Conservation (phyloP, 2,888 invertebrate genomes). For the Germaria angustata region DNA sequence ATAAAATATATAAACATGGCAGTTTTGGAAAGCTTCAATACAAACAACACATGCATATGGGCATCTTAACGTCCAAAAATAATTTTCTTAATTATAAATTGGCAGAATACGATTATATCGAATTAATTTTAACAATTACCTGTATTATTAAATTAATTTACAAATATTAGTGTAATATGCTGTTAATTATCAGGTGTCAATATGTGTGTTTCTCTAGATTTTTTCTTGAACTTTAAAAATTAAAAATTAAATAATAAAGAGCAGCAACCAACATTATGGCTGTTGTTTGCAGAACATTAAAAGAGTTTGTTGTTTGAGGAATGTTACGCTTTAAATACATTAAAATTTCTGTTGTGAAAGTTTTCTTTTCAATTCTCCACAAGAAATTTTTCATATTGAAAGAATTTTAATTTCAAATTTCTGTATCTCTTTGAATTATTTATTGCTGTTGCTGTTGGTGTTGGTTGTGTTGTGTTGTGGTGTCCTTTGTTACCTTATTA, state of each 20-base stretch:
- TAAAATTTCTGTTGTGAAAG: too few species aligned
- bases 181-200: constrained; percentile 75
- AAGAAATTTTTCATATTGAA: neutral
- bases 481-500: constrained; percentile 53
- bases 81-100: too few species aligned
- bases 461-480: neutral
- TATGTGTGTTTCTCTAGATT: constrained; percentile 72
- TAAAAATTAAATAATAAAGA: constrained; percentile 11
- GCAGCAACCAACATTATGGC: constrained; percentile 7
- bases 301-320: neutral
- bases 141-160: too few species aligned
- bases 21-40: too few species aligned
- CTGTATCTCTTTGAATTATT: neutral
- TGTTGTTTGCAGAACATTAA: constrained; percentile 15
- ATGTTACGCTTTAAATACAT: too few species aligned
- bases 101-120: too few species aligned
- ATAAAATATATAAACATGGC: too few species aligned
- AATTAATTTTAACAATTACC: too few species aligned
- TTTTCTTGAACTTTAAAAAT: constrained; percentile 2
- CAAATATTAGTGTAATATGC: constrained; percentile 14
- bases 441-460: neutral
- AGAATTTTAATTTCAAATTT: neutral
- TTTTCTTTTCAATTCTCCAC: too few species aligned
- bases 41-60: too few species aligned
- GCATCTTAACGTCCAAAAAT: too few species aligned